Evolutionary conservation across 2,797 vertebrate genomes (phyloP).

Genomic region (Paramormyrops hopkinsi): DNA sequence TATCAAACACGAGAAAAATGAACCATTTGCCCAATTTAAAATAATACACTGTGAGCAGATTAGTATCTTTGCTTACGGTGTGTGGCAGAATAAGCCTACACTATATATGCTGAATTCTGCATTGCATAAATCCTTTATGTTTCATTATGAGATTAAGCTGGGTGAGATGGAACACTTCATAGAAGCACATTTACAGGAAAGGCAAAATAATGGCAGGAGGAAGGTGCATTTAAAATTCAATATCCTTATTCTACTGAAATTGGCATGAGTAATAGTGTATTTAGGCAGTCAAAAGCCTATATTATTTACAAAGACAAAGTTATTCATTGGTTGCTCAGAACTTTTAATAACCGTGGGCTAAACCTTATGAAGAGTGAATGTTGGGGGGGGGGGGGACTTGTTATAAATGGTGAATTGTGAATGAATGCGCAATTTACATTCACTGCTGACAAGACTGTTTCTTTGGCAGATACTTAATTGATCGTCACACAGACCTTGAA

Average conservation of each 20-base stretch:
- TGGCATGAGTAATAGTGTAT: background rate
- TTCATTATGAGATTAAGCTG: background rate
- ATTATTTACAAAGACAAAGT: background rate
- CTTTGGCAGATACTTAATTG: slow-evolving; percentile 84
- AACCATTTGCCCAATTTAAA: background rate
- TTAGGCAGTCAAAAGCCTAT: background rate
- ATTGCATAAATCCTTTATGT: background rate
- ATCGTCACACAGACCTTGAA: slow-evolving; percentile 95
- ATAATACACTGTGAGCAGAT: background rate
- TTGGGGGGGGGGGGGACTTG: background rate
- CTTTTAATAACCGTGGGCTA: background rate
- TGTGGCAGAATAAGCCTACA: background rate
- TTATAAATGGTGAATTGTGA: background rate
- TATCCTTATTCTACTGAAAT: background rate
- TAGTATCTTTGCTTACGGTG: background rate
- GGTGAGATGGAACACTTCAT: background rate
- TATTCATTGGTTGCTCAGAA: background rate
- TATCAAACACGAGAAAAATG: background rate
- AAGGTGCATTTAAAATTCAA: background rate
- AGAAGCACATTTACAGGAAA: background rate
- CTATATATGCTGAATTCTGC: background rate
- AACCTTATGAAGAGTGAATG: background rate
- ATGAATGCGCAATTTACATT: background rate
- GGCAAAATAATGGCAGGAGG: background rate
- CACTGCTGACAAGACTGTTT: background rate